phyloP scores from a whole-genome alignment of 2,113 vertebrate species.

The Antigone vipio region DNA sequence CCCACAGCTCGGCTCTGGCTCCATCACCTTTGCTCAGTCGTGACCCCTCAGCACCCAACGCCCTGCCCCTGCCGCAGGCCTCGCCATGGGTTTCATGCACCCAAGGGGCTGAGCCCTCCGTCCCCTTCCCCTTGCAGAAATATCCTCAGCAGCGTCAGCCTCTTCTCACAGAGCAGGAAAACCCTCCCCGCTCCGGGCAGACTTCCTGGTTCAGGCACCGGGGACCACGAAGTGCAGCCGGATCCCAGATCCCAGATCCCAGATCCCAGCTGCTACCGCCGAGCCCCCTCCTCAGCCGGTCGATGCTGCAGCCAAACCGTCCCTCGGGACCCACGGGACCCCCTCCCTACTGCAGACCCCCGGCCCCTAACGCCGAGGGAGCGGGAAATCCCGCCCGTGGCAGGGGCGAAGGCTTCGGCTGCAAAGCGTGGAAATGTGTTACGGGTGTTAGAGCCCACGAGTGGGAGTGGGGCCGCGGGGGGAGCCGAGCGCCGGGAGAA shows the following conservation, averaged over 20 bases:
- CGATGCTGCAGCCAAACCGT: fast-evolving
- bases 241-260: background rate
- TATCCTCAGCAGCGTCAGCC: background rate
- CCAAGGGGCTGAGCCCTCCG: fast-evolving
- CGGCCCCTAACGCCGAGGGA: fast-evolving
- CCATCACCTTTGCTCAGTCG: fast-evolving
- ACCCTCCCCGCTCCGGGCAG: background rate
- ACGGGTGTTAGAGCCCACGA: background rate
- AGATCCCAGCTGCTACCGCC: too few species aligned
- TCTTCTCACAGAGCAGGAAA: background rate
- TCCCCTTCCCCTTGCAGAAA: background rate
- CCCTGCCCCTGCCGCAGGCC: background rate
- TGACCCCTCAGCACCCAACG: background rate
- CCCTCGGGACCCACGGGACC: background rate
- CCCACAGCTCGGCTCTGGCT: background rate
- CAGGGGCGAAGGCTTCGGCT: background rate
- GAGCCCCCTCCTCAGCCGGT: background rate
- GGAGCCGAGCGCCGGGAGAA: background rate
- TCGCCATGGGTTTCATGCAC: fast-evolving
- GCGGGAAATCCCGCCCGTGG: fast-evolving
- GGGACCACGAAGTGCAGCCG: fast-evolving
- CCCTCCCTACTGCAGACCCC: background rate
- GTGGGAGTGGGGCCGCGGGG: fast-evolving
- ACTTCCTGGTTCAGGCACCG: background rate
- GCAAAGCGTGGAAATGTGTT: background rate